phyloP scores from a whole-genome alignment of 2,888 invertebrate species.

The Dolichopus griseipennis region DNA sequence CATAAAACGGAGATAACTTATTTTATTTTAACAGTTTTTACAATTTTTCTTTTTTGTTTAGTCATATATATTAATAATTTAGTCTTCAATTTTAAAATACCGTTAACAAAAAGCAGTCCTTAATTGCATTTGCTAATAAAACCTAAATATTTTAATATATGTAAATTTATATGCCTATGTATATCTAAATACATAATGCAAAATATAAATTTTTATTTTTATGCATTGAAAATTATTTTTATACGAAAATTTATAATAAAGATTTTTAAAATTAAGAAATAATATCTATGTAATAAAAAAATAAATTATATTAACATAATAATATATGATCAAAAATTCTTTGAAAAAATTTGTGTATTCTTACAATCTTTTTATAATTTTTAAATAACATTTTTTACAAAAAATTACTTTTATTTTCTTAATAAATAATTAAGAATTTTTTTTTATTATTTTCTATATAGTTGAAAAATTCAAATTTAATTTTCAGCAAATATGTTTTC shows the following conservation, averaged over 20 bases:
- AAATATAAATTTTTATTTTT: background rate
- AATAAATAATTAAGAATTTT: background rate
- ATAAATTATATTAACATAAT: too few species aligned
- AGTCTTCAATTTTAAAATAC: background rate
- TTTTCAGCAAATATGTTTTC: background rate
- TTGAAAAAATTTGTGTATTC: background rate
- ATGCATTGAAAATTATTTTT: background rate
- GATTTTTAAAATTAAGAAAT: too few species aligned
- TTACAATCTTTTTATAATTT: background rate
- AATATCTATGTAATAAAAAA: background rate
- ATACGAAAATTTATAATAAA: background rate
- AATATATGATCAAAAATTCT: background rate
- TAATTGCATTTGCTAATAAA: background rate
- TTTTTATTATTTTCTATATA: background rate
- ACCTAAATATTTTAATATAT: background rate
- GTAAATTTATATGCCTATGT: background rate
- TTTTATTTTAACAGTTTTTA: too few species aligned
- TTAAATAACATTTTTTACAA: conserved; percentile 1
- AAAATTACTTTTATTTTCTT: background rate
- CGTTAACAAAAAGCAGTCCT: background rate
- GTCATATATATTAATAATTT: too few species aligned
- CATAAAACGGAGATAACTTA: too few species aligned
- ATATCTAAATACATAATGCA: background rate
- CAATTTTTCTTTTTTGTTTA: too few species aligned
- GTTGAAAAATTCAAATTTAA: background rate